A percentile compares a stretch with the other conserved stretches of the same genome.
These are phyloP conservation scores for Martes martes DNA, from an alignment of 2,113 vertebrate species.

Conservation along the genomic window DNA sequence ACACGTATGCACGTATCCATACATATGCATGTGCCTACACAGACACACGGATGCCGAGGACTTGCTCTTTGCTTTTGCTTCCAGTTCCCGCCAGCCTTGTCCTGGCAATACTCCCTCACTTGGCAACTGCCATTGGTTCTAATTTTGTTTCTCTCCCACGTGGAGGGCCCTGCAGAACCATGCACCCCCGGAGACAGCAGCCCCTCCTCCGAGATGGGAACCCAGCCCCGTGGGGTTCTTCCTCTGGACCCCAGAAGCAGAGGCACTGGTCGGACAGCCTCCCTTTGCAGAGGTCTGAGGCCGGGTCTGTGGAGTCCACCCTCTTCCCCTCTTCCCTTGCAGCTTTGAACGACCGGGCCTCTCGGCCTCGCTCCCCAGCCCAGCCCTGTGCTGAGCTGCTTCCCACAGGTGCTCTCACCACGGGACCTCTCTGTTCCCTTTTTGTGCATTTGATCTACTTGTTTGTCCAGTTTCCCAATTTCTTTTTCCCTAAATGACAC, in stretches of 20 bases:
- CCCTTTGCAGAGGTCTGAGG: neutral
- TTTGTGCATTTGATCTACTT: neutral
- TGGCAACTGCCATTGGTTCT: neutral
- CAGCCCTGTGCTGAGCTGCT: neutral
- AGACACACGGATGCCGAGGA: neutral
- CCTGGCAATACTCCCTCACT: neutral
- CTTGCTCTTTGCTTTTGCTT: neutral
- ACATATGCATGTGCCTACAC: neutral
- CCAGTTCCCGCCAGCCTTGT: neutral
- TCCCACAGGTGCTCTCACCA: fast-evolving
- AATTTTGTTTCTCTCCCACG: neutral
- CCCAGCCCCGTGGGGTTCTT: fast-evolving
- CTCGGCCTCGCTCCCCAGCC: neutral
- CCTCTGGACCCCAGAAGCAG: neutral
- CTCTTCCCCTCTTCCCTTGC: neutral
- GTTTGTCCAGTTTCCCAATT: neutral
- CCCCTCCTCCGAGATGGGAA: neutral
- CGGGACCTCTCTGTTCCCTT: no score
- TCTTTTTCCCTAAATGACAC: neutral
- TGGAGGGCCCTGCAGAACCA: neutral
- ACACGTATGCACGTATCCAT: no score
- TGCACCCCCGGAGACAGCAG: neutral
- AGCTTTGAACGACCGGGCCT: neutral
- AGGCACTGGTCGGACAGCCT: neutral
- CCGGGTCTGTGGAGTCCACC: neutral